phyloP scores from a whole-genome alignment of 2,888 invertebrate genomes.

The Andrena haemorrhoa region DNA sequence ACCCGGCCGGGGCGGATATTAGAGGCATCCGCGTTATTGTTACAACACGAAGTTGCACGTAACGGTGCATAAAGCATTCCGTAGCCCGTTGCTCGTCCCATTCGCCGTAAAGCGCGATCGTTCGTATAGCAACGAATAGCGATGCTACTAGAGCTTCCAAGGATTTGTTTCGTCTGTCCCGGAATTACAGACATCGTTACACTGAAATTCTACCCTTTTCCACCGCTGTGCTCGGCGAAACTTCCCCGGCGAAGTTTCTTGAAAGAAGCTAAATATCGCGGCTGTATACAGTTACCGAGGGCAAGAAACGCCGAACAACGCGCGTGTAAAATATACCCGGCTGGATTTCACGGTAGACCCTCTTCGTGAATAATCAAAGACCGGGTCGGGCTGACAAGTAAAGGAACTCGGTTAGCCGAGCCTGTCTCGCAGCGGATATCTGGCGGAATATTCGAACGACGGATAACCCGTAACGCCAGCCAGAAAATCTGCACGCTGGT shows the following conservation, averaged over 20 bases:
- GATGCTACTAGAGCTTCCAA: background rate
- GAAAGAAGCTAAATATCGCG: background rate
- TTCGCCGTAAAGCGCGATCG: background rate
- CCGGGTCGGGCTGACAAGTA: background rate
- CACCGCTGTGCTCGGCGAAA: background rate
- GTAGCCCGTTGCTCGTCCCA: background rate
- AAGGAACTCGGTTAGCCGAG: conserved; percentile 24
- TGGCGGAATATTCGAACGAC: conserved; percentile 20
- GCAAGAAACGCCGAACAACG: conserved; percentile 22
- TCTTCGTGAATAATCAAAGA: conserved; percentile 53
- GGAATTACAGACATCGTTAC: conserved; percentile 3
- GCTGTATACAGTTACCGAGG: background rate
- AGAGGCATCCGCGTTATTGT: conserved; percentile 29
- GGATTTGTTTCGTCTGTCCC: conserved; percentile 6
- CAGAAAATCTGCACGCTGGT: conserved; percentile 15
- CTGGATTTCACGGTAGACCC: conserved; percentile 6
- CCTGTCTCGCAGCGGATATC: background rate
- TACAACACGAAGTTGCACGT: conserved; percentile 4
- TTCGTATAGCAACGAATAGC: background rate
- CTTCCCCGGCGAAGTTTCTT: background rate
- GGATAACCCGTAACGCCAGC: conserved; percentile 6
- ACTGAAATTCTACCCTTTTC: background rate
- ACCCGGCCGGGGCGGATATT: conserved; percentile 32
- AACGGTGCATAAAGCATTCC: background rate
- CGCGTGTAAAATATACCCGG: conserved; percentile 28